Base-by-base conservation (phyloP, 1,140 invertebrate genomes). In the Drosophila kurseongensis region DNA sequence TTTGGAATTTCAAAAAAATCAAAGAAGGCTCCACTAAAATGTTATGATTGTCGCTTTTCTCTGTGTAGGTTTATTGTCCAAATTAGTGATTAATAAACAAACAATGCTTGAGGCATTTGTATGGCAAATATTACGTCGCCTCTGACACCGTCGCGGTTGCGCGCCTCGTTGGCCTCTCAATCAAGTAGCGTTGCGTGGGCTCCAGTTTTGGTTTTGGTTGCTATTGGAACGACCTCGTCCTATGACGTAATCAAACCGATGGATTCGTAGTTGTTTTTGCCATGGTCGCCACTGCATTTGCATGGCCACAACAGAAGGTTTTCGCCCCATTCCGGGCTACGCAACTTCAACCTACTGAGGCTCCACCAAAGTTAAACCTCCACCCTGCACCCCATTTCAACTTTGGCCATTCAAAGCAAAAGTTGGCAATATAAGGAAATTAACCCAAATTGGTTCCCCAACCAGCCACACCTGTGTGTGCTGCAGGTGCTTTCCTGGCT, bases 61-160 rank as follows among this genome's bases (percentile, higher is more conserved):
- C 36, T 38, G 29, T 32, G 29, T 32, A 9, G 47, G 23, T 32
- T 55, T 65, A 72, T 60, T 66, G 80, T 60, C 80, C 71, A 76
- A 88, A 85, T 85, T 78, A 82, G 81, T 75, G 75, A 79, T 68
- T 67, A 78, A 78, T 68, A 82, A 88, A 85, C 78, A 85, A 65
- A 82, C 83, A 78, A 75, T 71, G 71, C 61, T 55, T 16, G 14
- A 35, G 9, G 57, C 23, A 42, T 38, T 16, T 40, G 59, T 38
- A 29, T 40, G 59, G 56, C 60, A 32, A 27, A 57, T 54, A 74
- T 60, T 55, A 35, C 56, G 65, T 66, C 57, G 48, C 13, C 12
- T 44, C 16, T 32, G 44, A 35, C 40, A 60, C 35, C 54, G 74
- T 86, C 61, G 82, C 82, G 82, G 68, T 85, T 85, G 82, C 81